Conservation (phyloP, 2,113 vertebrate genomes). For the Pomatorhinus ruficollis region DNA sequence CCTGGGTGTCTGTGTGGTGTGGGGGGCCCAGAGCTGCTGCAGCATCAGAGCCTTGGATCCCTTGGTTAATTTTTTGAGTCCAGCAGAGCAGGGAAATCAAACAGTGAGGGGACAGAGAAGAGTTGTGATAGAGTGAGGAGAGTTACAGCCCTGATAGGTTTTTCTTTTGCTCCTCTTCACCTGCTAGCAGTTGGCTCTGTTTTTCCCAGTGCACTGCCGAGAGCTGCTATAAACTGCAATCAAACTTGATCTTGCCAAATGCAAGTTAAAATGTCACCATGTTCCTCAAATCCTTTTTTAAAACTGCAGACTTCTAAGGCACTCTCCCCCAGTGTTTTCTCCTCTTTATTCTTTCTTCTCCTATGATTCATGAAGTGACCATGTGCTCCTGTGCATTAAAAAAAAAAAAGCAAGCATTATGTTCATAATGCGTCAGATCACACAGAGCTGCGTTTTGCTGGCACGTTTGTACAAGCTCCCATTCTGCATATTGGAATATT, state of each 20-base stretch:
- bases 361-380: slow-evolving; percentile 14
- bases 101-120: neutral
- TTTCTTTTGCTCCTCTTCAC: neutral
- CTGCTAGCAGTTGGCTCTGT: neutral
- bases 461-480: neutral
- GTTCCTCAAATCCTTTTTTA: neutral
- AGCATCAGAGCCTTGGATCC: neutral
- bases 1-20: neutral
- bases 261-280: neutral
- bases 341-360: neutral
- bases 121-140: neutral
- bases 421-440: neutral
- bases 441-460: slow-evolving; percentile 21
- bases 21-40: neutral
- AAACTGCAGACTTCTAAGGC: neutral
- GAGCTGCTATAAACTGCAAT: slow-evolving; percentile 5
- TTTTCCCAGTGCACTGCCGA: neutral
- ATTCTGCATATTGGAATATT: slow-evolving; percentile 30
- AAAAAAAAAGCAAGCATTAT: slow-evolving; percentile 1
- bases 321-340: neutral
- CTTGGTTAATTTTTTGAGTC: neutral
- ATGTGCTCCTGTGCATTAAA: neutral
- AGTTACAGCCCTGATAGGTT: neutral
- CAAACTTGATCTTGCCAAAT: slow-evolving; percentile 20
- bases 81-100: neutral